These are phyloP conservation scores for Semaprochilodus insignis DNA, from an alignment of 2,797 vertebrate species.

Conservation along the genomic window DNA sequence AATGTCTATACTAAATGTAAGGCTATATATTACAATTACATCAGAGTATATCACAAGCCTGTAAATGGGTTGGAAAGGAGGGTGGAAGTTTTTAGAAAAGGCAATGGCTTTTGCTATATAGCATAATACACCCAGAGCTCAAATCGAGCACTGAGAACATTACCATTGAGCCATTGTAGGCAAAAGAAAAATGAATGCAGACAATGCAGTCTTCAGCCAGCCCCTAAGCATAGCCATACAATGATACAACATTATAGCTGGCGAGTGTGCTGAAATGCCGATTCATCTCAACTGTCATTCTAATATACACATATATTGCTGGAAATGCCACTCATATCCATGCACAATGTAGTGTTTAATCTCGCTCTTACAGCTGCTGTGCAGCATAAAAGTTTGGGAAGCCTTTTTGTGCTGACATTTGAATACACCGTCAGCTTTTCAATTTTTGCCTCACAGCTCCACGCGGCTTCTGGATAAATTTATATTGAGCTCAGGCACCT, in stretches of 20 bases:
- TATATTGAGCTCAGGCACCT: constrained; percentile 68
- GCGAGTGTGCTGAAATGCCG: not conserved
- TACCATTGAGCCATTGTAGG: not conserved
- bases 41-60: no score
- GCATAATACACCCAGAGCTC: not conserved
- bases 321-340: constrained; percentile 29
- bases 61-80: no score
- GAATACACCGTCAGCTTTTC: constrained; percentile 67
- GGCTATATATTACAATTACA: no score
- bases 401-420: constrained; percentile 70
- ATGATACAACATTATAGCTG: constrained; percentile 1
- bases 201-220: not conserved
- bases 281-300: not conserved
- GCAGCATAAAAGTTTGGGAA: constrained; percentile 60
- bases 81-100: no score
- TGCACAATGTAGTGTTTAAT: constrained; percentile 40
- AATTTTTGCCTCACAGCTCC: constrained; percentile 46
- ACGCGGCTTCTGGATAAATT: constrained; percentile 53
- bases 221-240: not conserved
- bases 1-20: no score
- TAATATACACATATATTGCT: constrained; percentile 1
- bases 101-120: not conserved
- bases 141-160: not conserved
- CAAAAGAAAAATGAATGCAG: not conserved
- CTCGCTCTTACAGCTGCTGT: constrained; percentile 47